These are phyloP conservation scores for Seira sanloemensis DNA, from an alignment of 2,888 invertebrate genomes.

Conservation along the genomic window DNA sequence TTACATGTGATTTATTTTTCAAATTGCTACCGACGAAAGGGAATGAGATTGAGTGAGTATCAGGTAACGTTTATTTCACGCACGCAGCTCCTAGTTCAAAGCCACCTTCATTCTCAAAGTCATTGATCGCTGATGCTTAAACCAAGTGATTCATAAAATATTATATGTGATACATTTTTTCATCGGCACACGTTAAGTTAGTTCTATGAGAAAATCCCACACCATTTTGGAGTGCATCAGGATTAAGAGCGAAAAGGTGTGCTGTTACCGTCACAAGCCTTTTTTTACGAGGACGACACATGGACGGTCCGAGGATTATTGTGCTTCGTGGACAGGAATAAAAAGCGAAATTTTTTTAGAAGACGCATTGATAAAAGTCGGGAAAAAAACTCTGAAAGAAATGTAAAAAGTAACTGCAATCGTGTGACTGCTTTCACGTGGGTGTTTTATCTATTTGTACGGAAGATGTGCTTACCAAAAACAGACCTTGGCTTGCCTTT, in stretches of 20 bases:
- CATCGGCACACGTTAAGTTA: not conserved
- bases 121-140: not conserved
- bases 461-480: not conserved
- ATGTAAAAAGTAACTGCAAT: too few relatives aligned
- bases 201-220: not conserved
- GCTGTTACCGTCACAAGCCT: not conserved
- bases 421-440: conserved; percentile 15
- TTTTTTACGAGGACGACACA: not conserved
- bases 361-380: not conserved
- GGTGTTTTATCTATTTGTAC: not conserved
- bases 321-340: not conserved
- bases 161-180: not conserved
- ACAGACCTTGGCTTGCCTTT: conserved; percentile 6
- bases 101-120: not conserved
- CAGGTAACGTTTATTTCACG: conserved; percentile 5
- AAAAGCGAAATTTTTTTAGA: conserved; percentile 3
- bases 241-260: not conserved
- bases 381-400: too few relatives aligned
- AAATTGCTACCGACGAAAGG: not conserved
- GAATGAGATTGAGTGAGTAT: not conserved
- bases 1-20: not conserved
- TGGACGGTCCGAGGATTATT: not conserved
- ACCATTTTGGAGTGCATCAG: not conserved
- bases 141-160: not conserved
- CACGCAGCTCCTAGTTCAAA: conserved; percentile 3